Evolutionary conservation across 2,113 vertebrate genomes (phyloP), one percentile per base, ranked within the genome.

Genomic region (Penelope pileata): DNA sequence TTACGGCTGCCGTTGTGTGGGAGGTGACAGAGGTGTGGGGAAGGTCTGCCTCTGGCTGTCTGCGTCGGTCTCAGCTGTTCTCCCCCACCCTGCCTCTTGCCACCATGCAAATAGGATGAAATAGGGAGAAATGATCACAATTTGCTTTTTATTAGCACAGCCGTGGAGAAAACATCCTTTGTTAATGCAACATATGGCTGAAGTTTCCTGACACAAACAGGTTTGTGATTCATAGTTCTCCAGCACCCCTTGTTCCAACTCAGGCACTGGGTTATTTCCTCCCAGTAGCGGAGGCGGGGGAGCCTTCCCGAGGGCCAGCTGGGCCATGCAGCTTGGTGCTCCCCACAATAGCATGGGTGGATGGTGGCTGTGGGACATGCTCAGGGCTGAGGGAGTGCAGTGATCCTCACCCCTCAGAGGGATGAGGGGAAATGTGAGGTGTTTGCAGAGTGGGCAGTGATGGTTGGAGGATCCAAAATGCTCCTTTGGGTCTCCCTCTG

Each of bases 261-360:
- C 10, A 38, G 83, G 90, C 83, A 81, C 53, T 69, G 0, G 2
- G 85, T 96, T 69, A 69, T 95, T 97, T 96, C 91, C 81, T 95
- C 69, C 32, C 80, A 83, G 76, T 48, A 86, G 60, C 75, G 91
- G 75, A 74, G 80, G 72, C 48, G 86, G 86, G 91, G 88, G 78
- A 92, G 77, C 93, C 88, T 93, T 51, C 62, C 66, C 29, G 51
- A 51, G 42, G 90, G 77, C 79, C 66, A 67, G 54, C 68, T 34
- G 56, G 68, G 86, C 94, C 77, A 58, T 45, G 72, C 69, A 85
- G 82, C 76, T 94, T 42, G 0, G 30, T 83, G 72, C 90, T 91
- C 91, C 50, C 86, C 29, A 59, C 53, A 54, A 29, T 17, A 32
- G 27, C 10, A 10, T n/a, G n/a, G n/a, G n/a, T n/a, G n/a, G n/a